Evolutionary conservation across 2,888 invertebrate genomes (phyloP), one percentile per base, ranked within the genome.

Genomic region (Drosophila neotestacea): DNA sequence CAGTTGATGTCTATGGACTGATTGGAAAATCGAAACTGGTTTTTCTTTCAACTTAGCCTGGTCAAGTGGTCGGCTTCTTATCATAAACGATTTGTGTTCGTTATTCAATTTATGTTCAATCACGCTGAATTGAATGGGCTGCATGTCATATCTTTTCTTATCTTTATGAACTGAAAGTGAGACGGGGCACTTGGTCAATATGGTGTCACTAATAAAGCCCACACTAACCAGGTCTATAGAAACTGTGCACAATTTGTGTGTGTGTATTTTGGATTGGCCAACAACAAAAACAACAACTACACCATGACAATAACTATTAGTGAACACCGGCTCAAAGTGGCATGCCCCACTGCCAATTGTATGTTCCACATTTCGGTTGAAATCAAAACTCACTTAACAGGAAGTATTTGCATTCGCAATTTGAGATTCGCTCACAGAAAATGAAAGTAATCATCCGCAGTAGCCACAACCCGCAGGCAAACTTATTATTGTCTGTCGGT

Each of bases 341-440:
- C 65, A 59, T 77, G 77, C 66, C 50, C 64, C 69, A 75, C 47
- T 70, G 44, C 41, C 36, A 36, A 51, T 62, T 54, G 70, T 64
- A 44, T 72, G 82, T 73, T 73, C 78, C 79, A 82, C 79, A 82
- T 86, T 75, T 86, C 72, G 39, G 42, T 44, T 59, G 74, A 70
- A 83, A 64, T 70, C 56, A 47, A 85, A 89, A 87, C 85, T 73
- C 75, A 73, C 88, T 77, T 65, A 84, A 48, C 88, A 88, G 88
- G 88, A 88, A 88, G 89, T 78, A 81, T 73, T 72, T 72, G 70
- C 79, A 79, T 79, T 71, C 47, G 78, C 77, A 72, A 79, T 75
- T 71, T 61, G 61, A 61, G 70, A 82, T 73, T 69, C 76, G 80
- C 69, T 44, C 44, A 54, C 61, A 64, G 73, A 74, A 73, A 85